Evolutionary conservation across 2,113 vertebrate genomes (phyloP), one percentile per base, ranked within the genome.

Genomic region (Paramormyrops kingsleyae): DNA sequence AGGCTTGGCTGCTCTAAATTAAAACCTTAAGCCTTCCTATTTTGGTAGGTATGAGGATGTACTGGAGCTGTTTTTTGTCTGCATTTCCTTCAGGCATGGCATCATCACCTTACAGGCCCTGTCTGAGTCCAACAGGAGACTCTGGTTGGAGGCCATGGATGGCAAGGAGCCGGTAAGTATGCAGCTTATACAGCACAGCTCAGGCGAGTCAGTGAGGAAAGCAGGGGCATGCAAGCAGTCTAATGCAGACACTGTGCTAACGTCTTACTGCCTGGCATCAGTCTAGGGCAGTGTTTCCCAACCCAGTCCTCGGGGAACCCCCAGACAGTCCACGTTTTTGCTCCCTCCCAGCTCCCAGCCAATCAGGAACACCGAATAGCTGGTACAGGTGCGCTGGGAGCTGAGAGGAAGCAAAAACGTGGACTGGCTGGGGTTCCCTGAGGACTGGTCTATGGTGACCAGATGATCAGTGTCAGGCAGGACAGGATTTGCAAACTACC

Each of bases 101-200:
- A 98, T 99, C 93, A 98, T 99, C 93, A 99, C 98, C 0, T 94
- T 99, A 5, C 98, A 99, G 90, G 97, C 98, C 7, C 97, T 97
- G 90, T 99, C 98, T 27, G 98, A 99, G 92, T 97, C 97, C 59
- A 99, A 99, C 92, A 94, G 98, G 89, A 97, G 98, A 70, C 97
- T 98, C 85, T 99, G 98, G 98, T 96, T 99, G 0, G 98, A 99
- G 94, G 98, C 98, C 83, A 99, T 99, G 98, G 98, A 99, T 92
- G 98, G 98, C 87, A 99, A 99, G 92, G 98, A 99, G 91, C 98
- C 98, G 49, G 98, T 99, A 97, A 66, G 93, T 66, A 88, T 49
- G 17, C 42, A 5, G 15, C 15, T 21, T 6, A 27, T 27, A 1
- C n/a, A 27, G 62, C 2, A n/a, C 7, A 1, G 7, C 24, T 66